These are phyloP conservation scores for Eueremaeus valkanovi DNA, from an alignment of 2,888 invertebrate species.

Conservation along the genomic window DNA sequence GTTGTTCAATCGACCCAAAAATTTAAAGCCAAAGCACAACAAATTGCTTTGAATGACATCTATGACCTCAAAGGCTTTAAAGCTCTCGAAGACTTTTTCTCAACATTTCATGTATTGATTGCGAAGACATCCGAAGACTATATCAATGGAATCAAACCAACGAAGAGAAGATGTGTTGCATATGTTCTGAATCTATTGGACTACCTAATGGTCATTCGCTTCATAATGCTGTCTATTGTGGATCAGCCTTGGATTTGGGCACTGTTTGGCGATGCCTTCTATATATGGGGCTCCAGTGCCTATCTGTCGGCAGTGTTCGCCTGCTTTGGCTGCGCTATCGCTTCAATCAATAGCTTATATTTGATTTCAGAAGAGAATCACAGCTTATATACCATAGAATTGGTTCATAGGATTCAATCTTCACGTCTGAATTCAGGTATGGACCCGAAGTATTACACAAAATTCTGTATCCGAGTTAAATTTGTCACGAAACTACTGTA, in stretches of 20 bases:
- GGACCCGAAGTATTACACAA: not conserved
- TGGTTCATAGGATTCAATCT: not conserved
- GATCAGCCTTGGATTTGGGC: conserved; percentile 1
- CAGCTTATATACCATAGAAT: not conserved
- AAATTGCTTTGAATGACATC: too few relatives aligned
- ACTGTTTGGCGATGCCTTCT: not conserved
- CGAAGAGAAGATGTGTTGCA: not conserved
- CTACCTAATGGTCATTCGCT: not conserved
- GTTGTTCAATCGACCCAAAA: too few relatives aligned
- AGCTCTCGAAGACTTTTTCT: not conserved
- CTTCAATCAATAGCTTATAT: not conserved
- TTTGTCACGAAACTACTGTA: not conserved
- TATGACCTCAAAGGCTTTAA: not conserved
- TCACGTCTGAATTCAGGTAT: not conserved
- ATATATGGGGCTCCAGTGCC: not conserved
- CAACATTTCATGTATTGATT: not conserved
- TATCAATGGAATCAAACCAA: not conserved
- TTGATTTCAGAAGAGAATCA: not conserved
- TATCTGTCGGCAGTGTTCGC: not conserved
- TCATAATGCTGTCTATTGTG: not conserved
- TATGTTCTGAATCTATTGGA: not conserved
- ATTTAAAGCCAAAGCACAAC: too few relatives aligned
- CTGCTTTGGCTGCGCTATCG: not conserved
- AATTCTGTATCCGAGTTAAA: not conserved
- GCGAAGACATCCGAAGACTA: not conserved